Evolutionary conservation across 2,113 vertebrate species (phyloP), one percentile per base, ranked within the genome.

Genomic region (Pionites leucogaster): DNA sequence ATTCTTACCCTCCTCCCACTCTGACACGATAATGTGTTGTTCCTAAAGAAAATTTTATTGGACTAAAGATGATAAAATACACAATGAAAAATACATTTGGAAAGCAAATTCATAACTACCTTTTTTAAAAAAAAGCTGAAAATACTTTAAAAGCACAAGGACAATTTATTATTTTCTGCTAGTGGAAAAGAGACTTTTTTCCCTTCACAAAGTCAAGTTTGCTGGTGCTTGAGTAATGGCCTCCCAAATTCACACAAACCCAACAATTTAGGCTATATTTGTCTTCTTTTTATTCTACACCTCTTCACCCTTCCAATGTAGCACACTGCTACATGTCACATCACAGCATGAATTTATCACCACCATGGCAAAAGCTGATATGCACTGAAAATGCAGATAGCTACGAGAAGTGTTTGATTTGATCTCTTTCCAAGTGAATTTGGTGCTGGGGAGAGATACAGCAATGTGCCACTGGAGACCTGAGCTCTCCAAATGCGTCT

Each of bases 71-170:
- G 95, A 96, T 96, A 93, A 96, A 97, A 97, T 80, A 85, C 93
- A 72, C 86, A 62, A 95, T 92, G 93, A 95, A 96, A 96, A 96
- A 96, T 91, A 92, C 82, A 95, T 95, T 93, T 87, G 86, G 94
- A 95, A 97, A 97, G 72, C 74, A 96, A 96, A 97, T 97, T 96
- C 60, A 39, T 97, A 96, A 94, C 89, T 96, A 96, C 90, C 18
- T 59, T 57, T 91, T 91, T 82, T 0, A 0, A 13, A 55, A 31
- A 20, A 55, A 20, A 96, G 64, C 81, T 95, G 91, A 93, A 95
- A 95, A 92, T 91, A 90, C 9, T 2, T 89, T 87, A 87, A 86
- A 95, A 96, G 27, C 37, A 82, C 55, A 77, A 90, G 49, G 76
- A 91, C 82, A 55, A 97, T 97, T 96, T 93, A 94, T 96, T 96